Evolutionary conservation across 2,113 vertebrate species (phyloP).

Genomic region (Axis porcinus): DNA sequence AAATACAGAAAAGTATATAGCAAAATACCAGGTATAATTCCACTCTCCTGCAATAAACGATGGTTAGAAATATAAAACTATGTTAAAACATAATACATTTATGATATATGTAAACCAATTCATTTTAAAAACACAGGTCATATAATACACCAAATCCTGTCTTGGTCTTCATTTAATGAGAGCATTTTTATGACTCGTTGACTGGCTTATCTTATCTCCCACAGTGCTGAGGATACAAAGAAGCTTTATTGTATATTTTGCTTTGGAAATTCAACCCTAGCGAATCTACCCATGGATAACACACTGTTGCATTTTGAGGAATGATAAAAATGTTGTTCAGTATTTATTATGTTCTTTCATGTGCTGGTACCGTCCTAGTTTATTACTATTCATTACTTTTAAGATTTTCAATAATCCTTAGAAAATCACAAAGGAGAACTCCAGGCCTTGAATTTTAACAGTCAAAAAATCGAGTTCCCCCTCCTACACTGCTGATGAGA

Average conservation of each 20-base stretch:
- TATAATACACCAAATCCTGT: not conserved
- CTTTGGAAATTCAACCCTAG: slow-evolving; percentile 12
- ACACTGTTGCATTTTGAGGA: not conserved
- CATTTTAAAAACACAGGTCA: not conserved
- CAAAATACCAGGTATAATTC: not conserved
- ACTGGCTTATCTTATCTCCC: not conserved
- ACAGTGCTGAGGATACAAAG: not conserved
- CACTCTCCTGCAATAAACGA: not conserved
- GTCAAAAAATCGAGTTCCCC: not conserved
- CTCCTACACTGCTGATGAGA: not conserved
- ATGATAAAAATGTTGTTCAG: not conserved
- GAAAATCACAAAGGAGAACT: not conserved
- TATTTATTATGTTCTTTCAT: not conserved
- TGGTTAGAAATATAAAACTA: not conserved
- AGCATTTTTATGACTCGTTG: not conserved
- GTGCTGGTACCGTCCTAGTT: not conserved
- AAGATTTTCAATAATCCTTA: not conserved
- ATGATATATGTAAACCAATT: not conserved
- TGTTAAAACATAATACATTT: not conserved
- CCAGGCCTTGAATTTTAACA: not conserved
- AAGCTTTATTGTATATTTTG: not conserved
- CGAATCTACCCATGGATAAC: not conserved
- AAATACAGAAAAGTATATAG: not conserved
- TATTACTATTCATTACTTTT: slow-evolving; percentile 4
- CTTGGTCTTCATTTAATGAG: not conserved